Conservation (phyloP, 64 coral and sea anemone genomes). For the Cladopsammia gracilis region DNA sequence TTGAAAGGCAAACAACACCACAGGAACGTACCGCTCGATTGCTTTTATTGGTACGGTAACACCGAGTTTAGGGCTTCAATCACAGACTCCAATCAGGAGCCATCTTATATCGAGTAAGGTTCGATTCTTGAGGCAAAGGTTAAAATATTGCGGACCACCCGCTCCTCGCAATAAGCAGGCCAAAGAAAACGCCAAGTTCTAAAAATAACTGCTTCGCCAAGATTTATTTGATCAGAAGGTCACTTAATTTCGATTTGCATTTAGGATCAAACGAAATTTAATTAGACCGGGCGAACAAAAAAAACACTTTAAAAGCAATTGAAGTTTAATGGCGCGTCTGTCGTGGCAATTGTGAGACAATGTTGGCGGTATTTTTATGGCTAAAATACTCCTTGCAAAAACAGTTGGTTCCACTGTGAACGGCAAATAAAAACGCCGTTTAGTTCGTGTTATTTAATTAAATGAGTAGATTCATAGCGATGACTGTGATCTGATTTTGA, state of each 20-base stretch:
- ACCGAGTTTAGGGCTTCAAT: no score
- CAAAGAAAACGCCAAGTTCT: background rate
- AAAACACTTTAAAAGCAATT: background rate
- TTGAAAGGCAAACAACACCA: no score
- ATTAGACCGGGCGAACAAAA: constrained; percentile 1
- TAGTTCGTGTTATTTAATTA: background rate
- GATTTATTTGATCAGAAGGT: background rate
- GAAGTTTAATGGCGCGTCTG: background rate
- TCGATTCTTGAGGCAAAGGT: background rate
- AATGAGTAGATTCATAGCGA: background rate
- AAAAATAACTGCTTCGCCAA: background rate
- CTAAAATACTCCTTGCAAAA: no score
- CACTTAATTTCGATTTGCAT: constrained; percentile 39
- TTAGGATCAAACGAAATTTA: constrained; percentile 29
- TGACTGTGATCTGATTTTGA: background rate
- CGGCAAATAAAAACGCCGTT: background rate
- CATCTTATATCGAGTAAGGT: background rate
- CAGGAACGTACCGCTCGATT: no score
- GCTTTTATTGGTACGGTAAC: no score
- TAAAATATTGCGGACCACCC: background rate
- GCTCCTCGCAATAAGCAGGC: background rate
- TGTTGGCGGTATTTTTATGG: background rate
- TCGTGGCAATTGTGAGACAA: background rate
- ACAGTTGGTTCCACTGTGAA: background rate
- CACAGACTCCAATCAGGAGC: background rate